Percentiles rank a stretch among this genome's conserved stretches.
phyloP scores from a whole-genome alignment of 2,797 vertebrate species.

The Columba guinea region DNA sequence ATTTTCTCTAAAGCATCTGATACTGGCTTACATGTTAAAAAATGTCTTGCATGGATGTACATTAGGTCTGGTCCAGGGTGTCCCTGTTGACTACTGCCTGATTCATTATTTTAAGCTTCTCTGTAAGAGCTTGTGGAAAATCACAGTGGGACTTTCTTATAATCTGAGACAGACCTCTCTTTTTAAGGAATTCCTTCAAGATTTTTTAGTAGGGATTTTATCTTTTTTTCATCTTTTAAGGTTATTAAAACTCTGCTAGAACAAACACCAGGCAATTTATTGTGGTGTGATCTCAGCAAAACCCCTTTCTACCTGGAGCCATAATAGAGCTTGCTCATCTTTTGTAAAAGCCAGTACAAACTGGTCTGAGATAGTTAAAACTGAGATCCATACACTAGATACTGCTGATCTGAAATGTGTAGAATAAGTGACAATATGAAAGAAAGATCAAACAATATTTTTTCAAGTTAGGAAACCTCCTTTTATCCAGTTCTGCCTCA shows the following conservation, averaged over 20 bases:
- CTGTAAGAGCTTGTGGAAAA: neutral
- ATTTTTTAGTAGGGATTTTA: neutral
- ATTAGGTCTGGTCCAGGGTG: neutral
- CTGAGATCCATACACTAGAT: neutral
- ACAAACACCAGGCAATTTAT: neutral
- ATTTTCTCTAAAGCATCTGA: conserved; percentile 40
- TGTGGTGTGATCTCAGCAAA: neutral
- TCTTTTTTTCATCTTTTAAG: neutral
- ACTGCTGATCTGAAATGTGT: neutral
- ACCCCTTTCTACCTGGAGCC: neutral
- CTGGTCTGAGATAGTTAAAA: neutral
- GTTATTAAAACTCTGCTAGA: neutral
- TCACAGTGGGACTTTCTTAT: neutral
- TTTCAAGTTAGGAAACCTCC: neutral
- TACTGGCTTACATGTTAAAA: conserved; percentile 34
- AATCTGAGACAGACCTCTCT: conserved; percentile 31
- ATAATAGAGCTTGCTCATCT: neutral
- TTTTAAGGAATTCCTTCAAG: conserved; percentile 30
- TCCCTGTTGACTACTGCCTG: neutral
- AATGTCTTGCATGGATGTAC: neutral
- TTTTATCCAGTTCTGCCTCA: neutral
- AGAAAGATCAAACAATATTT: neutral
- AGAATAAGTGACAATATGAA: neutral
- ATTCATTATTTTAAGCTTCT: neutral
- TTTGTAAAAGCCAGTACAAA: neutral